Base-by-base conservation (phyloP, 2,888 invertebrate genomes). In the Leucophenga maculata region DNA sequence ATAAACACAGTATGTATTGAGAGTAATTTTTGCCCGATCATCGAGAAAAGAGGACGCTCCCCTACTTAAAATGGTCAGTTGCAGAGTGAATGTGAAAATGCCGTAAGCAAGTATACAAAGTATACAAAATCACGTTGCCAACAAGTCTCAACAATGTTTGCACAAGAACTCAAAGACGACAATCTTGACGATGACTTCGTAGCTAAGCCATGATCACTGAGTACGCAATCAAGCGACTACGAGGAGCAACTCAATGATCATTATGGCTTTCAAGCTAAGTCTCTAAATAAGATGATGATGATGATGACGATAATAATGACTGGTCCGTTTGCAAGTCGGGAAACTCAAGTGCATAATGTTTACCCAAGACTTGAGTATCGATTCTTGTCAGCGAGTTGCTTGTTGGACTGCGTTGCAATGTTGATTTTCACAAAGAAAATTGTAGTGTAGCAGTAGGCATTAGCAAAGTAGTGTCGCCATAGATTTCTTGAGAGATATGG, bases 91-190 rank as follows among this genome's bases (percentile, higher is more conserved):
- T 39, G 39, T 8, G 39, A 39, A 39, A 39, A 39, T 11, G 8
- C 39, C 39, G 39, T 39, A 39, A 39, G 9, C 39, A 39, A 39
- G 39, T 39, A 26, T 26, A 39, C 3, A 39, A 39, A 64, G 44
- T 80, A 78, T 80, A 80, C 75, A 73, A 80, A 82, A 80, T 80
- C 82, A 84, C 82, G 80, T 72, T 84, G 82, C 80, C 84, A 82
- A 70, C 77, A 74, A 80, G 85, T 83, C 84, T 85, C 85, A 83
- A 83, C 77, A 70, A 79, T 85, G 85, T 83, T 82, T 83, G 77
- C 70, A 67, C 75, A 80, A 76, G 72, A 74, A 77, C 80, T 79
- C 70, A 69, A 72, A 55, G 65, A 32, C 60, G 55, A 20, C 18
- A 65, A 65, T 67, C 18, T 50, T 32, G 22, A 48, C 64, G 20